phyloP scores from a whole-genome alignment of 2,113 vertebrate species.

The Herpetotheres cachinnans region DNA sequence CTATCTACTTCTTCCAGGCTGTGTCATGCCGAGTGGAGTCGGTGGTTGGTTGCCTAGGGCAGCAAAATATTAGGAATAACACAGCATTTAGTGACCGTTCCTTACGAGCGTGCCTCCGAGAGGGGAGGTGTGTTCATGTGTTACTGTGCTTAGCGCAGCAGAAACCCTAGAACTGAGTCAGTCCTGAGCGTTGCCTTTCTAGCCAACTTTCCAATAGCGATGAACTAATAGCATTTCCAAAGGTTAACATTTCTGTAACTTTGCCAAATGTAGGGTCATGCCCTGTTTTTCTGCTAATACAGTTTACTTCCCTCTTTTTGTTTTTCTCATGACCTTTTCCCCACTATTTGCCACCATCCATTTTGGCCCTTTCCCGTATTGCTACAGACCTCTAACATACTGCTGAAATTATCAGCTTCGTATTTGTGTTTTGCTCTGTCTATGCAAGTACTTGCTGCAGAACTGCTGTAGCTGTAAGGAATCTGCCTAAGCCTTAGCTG shows the following conservation, averaged over 20 bases:
- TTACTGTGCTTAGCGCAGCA: conserved; percentile 62
- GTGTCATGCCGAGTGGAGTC: not conserved
- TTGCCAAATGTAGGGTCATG: conserved; percentile 57
- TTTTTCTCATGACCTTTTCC: conserved; percentile 62
- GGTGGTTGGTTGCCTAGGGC: conserved; percentile 59
- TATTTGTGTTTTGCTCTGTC: not conserved
- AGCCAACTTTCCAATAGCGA: conserved; percentile 57
- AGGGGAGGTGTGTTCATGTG: conserved; percentile 43
- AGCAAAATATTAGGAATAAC: conserved; percentile 69
- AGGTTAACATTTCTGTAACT: conserved; percentile 51
- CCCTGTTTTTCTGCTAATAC: conserved; percentile 46
- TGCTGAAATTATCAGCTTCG: not conserved
- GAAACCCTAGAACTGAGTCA: conserved; percentile 64
- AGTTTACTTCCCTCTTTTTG: conserved; percentile 11
- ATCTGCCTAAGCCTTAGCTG: not conserved
- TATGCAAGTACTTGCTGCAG: not conserved
- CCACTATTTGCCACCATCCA: conserved; percentile 37
- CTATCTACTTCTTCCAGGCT: conserved; percentile 44
- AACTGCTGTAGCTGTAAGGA: rapidly evolving
- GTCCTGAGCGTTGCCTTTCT: not conserved
- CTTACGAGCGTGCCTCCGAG: not conserved
- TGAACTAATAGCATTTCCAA: conserved; percentile 56
- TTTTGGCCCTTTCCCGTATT: not conserved
- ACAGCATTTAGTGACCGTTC: conserved; percentile 24
- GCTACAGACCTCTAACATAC: not conserved